Base-by-base conservation (phyloP, 2,888 invertebrate species). In the Acanthococcus lagerstroemiae region DNA sequence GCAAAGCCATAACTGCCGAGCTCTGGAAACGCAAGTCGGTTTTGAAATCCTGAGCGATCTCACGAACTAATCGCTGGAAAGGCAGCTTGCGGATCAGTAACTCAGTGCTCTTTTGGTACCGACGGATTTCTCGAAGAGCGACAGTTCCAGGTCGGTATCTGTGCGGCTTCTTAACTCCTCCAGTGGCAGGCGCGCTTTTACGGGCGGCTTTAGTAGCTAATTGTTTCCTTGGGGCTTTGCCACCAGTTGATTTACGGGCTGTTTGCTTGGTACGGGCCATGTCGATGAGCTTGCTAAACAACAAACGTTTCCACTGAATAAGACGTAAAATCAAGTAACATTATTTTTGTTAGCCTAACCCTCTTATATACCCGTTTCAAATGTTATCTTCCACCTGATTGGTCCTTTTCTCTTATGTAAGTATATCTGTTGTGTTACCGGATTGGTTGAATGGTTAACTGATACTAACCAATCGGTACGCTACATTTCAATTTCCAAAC, bases 121-220 rank as follows among this genome's bases (percentile, higher is more conserved):
- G 79, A 68, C 86, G 77, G 54, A 86, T 86, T 76, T 87, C 86
- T 71, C 85, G 78, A 50, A 86, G 77, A 27, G 86, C 86, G 21
- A 67, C 67, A 1, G 67, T 67, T 24, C 68, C 69, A 6, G 69
- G 69, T 50, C 67, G 63, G 70, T 87, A 70, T 63, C 78, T 74
- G 74, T 80, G 80, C 55, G 80, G 80, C 71, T 80, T 80, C 76
- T 81, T 80, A 50, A 80, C 78, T 68, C 80, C 79, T 61, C 80
- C 80, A 22, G 79, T 78, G n/a, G 79, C 76, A 26, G 80, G 80
- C 5, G 80, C 79, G 67, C 77, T 77, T 71, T 80, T 80, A 63
- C 79, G 74, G 45, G 80, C 79, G 58, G 79, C 79, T 71, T 80
- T 81, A 68, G 79, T 80, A 67, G 79, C 80, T 71, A 81, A 73